phyloP scores from a whole-genome alignment of 1,140 invertebrate species.

The Drosophila grimshawi region DNA sequence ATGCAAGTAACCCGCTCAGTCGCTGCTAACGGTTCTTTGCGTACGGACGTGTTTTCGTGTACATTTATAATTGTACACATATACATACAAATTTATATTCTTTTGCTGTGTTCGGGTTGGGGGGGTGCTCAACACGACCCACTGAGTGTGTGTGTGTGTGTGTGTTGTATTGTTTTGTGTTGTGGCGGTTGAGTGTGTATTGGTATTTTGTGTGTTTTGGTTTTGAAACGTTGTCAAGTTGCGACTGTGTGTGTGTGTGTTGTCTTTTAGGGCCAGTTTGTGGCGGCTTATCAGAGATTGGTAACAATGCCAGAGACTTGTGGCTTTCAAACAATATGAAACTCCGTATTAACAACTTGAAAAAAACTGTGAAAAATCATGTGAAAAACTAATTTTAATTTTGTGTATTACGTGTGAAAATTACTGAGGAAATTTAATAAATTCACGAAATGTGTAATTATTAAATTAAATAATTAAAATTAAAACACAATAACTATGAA shows the following conservation, averaged over 20 bases:
- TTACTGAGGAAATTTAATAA: not conserved
- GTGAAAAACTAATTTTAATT: not conserved
- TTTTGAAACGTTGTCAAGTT: slow-evolving; percentile 54
- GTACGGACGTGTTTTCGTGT: slow-evolving; percentile 75
- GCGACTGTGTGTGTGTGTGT: slow-evolving; percentile 23
- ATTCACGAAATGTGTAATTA: slow-evolving; percentile 7
- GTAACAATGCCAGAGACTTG: slow-evolving; percentile 56
- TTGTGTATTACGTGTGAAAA: slow-evolving; percentile 9
- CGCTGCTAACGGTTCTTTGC: slow-evolving; percentile 84
- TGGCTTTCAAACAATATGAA: slow-evolving; percentile 36
- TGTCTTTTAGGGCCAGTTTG: slow-evolving; percentile 60
- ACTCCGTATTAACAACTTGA: slow-evolving; percentile 18
- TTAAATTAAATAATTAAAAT: slow-evolving; percentile 3
- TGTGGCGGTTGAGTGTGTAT: slow-evolving; percentile 27
- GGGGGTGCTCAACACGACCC: slow-evolving; percentile 15
- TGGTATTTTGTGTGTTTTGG: slow-evolving; percentile 60
- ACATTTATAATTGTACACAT: not conserved
- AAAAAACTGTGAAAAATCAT: slow-evolving; percentile 14
- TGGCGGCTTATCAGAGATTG: slow-evolving; percentile 71
- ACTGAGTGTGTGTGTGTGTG: slow-evolving; percentile 15
- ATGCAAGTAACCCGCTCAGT: slow-evolving; percentile 60
- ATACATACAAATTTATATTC: slow-evolving; percentile 3
- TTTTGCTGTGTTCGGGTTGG: slow-evolving; percentile 6
- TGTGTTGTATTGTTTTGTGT: slow-evolving; percentile 6
- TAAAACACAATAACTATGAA: not conserved